These are phyloP conservation scores for Brachionus koreanus DNA, from an alignment of 1,140 invertebrate species.

Conservation along the genomic window DNA sequence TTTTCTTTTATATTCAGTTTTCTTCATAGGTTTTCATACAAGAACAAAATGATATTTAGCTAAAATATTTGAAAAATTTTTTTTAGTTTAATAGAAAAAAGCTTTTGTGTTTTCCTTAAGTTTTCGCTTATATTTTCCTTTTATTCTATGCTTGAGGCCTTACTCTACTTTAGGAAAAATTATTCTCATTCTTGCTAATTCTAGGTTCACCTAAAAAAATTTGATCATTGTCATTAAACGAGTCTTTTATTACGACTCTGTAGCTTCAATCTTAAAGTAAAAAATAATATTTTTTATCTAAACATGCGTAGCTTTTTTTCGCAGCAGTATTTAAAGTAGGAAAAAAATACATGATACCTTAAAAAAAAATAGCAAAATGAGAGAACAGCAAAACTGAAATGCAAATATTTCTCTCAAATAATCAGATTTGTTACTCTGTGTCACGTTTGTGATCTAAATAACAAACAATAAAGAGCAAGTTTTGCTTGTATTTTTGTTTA, in stretches of 20 bases:
- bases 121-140: background rate
- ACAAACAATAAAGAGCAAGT: background rate
- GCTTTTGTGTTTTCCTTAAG: background rate
- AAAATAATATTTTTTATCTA: too few relatives aligned
- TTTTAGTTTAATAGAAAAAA: background rate
- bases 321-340: too few relatives aligned
- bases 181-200: background rate
- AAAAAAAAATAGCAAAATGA: background rate
- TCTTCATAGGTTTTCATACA: background rate
- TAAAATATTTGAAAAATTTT: background rate
- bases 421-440: background rate
- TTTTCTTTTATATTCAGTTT: constrained; percentile 29
- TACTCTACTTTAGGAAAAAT: background rate
- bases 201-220: too few relatives aligned
- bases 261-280: too few relatives aligned
- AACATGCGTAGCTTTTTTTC: too few relatives aligned
- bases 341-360: background rate
- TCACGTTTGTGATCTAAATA: background rate
- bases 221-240: too few relatives aligned
- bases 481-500: background rate
- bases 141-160: background rate
- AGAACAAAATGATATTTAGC: background rate
- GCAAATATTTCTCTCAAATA: background rate
- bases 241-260: too few relatives aligned
- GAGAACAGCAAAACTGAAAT: background rate